A percentile compares a stretch with the other conserved stretches of the same genome.
Evolutionary conservation across 2,113 vertebrate genomes (phyloP).

Genomic region (Atlantisia rogersi): DNA sequence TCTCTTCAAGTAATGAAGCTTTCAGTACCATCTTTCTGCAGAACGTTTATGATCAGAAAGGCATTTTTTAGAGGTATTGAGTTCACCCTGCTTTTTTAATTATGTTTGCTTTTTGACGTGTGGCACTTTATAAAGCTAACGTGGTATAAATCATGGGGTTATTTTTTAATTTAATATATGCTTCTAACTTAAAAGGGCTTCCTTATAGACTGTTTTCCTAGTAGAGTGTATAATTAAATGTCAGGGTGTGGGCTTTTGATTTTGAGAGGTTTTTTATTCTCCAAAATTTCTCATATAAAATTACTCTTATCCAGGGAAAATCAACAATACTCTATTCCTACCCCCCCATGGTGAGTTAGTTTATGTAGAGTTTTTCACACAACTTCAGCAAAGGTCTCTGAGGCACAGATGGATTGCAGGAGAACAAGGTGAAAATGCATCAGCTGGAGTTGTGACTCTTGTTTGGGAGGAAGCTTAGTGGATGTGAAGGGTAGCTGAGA

Average conservation of each 20-base stretch:
- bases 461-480: neutral
- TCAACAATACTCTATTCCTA: neutral
- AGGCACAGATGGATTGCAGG: neutral
- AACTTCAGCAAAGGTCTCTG: neutral
- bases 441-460: neutral
- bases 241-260: neutral
- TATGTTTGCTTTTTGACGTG: neutral
- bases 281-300: neutral
- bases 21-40: neutral
- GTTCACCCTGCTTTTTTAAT: neutral
- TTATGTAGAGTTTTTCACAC: neutral
- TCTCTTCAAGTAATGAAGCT: neutral
- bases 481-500: neutral
- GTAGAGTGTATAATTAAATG: neutral
- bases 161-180: neutral
- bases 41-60: neutral
- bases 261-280: neutral
- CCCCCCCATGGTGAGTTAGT: neutral
- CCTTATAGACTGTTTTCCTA: neutral
- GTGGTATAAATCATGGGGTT: neutral
- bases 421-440: neutral
- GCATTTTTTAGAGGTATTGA: neutral
- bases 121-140: neutral
- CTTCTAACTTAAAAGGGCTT: neutral
- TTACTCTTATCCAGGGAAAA: neutral